Base-by-base conservation (phyloP, 2,888 invertebrate genomes). In the Mallateleia sp. region DNA sequence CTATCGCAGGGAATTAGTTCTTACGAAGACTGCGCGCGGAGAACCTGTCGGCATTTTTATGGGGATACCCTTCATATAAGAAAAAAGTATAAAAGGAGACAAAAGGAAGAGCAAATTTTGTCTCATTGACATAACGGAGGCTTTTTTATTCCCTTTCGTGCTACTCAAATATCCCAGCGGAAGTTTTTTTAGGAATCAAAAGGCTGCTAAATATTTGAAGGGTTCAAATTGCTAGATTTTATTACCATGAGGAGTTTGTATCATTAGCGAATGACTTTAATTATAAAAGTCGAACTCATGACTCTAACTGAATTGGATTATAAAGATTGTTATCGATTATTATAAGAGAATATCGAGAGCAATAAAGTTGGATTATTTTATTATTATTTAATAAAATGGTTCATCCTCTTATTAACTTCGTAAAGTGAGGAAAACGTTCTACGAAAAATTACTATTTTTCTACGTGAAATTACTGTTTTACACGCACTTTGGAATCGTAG, bases 41-140 rank as follows among this genome's bases (percentile, higher is more conserved):
- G 50, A 78, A 78, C 50, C 78, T 60, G 67, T 78, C 67, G 56
- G 79, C 34, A 69, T 60, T 69, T 78, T 79, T 69, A 69, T 69
- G 67, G 24, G 47, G 58, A 47, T 58, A 24, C 38, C 15, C 42
- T 25, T 58, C 25, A 38, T 34, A 24, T 15, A 34, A 60, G 34
- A 78, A 64, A 67, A 78, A 78, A 58, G 8, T 34, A 38, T 15
- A 45, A n/a, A 45, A 11, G 9, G n/a, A 34, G 42, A 62, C 45
- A 80, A 80, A 80, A 75, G 75, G 78, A 74, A 56, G 71, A 83
- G 69, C 66, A 71, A 74, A 67, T 78, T 84, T 85, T 72, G 85
- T 87, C 88, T 80, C 72, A 82, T 82, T 87, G 85, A 77, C 85
- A 87, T 85, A 79, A 82, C 87, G 64, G 47, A 81, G 24, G 45